Conservation (phyloP, 2,888 invertebrate genomes). For the Sesamia inferens region DNA sequence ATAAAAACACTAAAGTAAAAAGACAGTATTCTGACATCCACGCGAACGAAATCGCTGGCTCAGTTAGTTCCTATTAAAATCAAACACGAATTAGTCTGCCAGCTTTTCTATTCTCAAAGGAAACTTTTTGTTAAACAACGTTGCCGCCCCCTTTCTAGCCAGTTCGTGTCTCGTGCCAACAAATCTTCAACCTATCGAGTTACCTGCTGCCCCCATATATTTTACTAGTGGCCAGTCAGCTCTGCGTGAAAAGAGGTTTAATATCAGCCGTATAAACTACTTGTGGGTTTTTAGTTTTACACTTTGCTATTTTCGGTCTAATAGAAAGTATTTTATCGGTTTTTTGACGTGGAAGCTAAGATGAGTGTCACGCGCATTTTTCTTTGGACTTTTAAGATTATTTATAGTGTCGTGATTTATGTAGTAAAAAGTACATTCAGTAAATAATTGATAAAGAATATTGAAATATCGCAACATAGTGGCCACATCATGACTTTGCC, state of each 20-base stretch:
- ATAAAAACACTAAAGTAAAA: too few species aligned
- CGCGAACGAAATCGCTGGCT: too few species aligned
- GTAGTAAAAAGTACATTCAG: too few species aligned
- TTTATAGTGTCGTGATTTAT: too few species aligned
- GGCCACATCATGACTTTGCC: too few species aligned
- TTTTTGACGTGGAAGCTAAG: too few species aligned
- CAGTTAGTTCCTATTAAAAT: background rate
- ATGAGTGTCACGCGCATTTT: too few species aligned
- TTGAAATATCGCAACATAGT: too few species aligned
- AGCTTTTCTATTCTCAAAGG: conserved; percentile 8
- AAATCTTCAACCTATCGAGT: conserved; percentile 51
- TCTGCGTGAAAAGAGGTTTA: conserved; percentile 30
- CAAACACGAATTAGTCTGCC: background rate
- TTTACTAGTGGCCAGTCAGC: conserved; percentile 36
- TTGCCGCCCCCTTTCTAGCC: conserved; percentile 12
- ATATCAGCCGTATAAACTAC: conserved; percentile 28
- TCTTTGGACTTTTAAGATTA: too few species aligned
- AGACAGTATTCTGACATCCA: too few species aligned
- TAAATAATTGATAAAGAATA: too few species aligned
- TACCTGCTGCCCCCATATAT: conserved; percentile 41
- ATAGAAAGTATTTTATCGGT: background rate
- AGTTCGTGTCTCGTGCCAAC: conserved; percentile 51
- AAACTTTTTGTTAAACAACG: conserved; percentile 26
- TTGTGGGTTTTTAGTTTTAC: conserved; percentile 4
- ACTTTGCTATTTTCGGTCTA: background rate